Evolutionary conservation across 1,140 invertebrate species (phyloP), one percentile per base, ranked within the genome.

Genomic region (Cataglyphis hispanica): DNA sequence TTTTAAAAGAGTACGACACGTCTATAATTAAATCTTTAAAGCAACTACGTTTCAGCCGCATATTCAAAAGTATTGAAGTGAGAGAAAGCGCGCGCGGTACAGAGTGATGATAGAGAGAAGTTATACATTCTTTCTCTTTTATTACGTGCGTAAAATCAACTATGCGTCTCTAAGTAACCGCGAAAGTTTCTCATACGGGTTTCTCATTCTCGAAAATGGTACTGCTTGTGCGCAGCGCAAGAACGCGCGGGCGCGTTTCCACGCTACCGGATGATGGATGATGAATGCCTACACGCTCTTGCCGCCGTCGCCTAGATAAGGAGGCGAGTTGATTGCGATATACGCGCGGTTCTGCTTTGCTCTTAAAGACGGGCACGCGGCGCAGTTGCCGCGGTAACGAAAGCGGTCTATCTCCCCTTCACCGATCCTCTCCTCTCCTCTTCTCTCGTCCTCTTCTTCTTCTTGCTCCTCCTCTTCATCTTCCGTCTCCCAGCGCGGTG

Each of bases 191-290:
- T 80, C 13, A 25, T 19, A 22, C 2, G 6, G 4, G 16, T 50
- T 50, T 50, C 46, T 50, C 11, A 22, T 50, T 50, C 46, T 50
- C 11, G 34, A 80, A 40, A 80, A 40, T 70, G 64, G 22, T 10
- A 76, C 19, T 63, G 40, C 16, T 76, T 63, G 34, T 43, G 69
- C 66, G 61, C 53, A 50, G 84, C 53, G 63, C 67, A 88, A 88
- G 3, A 91, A 87, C 83, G 86, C 88, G 86, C 86, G 72, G 5
- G 70, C 46, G 91, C 91, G 90, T 89, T 83, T 92, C 91, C 89
- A 88, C 91, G 91, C 91, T 90, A 90, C 91, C 86, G 90, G 89
- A 93, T 92, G 91, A 93, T 90, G 90, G 91, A 92, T 93, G 91
- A 92, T 93, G 91, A 92, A 90, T 91, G 77, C 88, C 86, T 88